Percentiles rank a stretch among this genome's conserved stretches.
Evolutionary conservation across 1,140 invertebrate genomes (phyloP).

Genomic region (Dolichoris vasculosae): DNA sequence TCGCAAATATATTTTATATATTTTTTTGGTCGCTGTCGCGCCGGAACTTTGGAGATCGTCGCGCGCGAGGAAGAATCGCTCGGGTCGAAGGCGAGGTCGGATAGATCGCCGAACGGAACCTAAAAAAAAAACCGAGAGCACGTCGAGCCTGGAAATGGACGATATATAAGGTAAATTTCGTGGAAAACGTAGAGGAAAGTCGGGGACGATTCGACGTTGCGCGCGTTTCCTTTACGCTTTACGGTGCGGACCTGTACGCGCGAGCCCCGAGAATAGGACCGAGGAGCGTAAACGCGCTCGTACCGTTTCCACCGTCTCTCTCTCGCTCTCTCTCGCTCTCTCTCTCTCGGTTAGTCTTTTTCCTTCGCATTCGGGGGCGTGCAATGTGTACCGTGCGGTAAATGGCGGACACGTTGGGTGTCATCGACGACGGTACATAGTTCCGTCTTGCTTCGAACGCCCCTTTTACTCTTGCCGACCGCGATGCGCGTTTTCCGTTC

Average conservation of each 20-base stretch:
- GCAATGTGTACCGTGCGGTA: neutral
- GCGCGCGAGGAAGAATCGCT: neutral
- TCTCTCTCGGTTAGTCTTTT: neutral
- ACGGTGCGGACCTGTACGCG: no score
- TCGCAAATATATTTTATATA: no score
- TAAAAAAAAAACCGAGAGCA: neutral
- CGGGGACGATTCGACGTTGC: neutral
- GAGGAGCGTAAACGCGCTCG: neutral
- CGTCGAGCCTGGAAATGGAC: neutral
- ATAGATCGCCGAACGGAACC: neutral
- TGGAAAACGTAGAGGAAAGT: neutral
- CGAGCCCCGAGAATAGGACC: no score
- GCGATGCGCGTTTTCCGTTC: neutral
- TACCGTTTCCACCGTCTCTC: neutral
- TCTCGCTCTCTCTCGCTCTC: constrained; percentile 15
- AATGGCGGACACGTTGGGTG: constrained; percentile 29
- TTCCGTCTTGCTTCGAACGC: neutral
- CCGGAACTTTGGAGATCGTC: neutral
- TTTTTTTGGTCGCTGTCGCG: neutral
- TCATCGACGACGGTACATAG: neutral
- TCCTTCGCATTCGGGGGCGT: constrained; percentile 15
- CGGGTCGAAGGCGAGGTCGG: no score
- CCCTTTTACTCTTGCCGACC: neutral
- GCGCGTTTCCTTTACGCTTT: neutral
- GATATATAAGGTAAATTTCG: neutral